phyloP scores from a whole-genome alignment of 2,888 invertebrate species.

The Agrochola macilenta region DNA sequence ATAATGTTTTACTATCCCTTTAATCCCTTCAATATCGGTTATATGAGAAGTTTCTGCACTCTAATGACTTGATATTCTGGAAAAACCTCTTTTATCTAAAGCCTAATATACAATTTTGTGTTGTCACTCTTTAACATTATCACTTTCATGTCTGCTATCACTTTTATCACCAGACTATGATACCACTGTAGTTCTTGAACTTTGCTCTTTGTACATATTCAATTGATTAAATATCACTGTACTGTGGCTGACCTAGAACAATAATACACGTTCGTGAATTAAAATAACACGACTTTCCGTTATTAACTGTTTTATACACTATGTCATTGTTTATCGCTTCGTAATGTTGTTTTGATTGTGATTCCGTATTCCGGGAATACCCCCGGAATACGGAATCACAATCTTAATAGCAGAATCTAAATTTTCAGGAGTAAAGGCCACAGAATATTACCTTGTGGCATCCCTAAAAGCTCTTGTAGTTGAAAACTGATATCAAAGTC shows the following conservation, averaged over 20 bases:
- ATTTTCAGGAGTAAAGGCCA: neutral
- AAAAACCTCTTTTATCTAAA: constrained; percentile 49
- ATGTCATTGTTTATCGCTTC: constrained; percentile 20
- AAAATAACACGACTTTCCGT: constrained; percentile 13
- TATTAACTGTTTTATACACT: constrained; percentile 20
- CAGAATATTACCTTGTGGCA: constrained; percentile 3
- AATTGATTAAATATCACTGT: constrained; percentile 39
- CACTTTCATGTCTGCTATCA: constrained; percentile 42
- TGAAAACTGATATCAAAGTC: neutral
- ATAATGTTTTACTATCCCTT: constrained; percentile 28
- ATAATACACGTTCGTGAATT: constrained; percentile 44
- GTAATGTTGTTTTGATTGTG: neutral
- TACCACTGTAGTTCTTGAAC: constrained; percentile 35
- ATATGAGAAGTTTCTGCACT: constrained; percentile 20
- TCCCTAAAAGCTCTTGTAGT: neutral
- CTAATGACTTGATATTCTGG: constrained; percentile 26
- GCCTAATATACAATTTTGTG: constrained; percentile 31
- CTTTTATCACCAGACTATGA: constrained; percentile 18
- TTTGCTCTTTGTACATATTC: constrained; percentile 32
- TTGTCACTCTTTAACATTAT: constrained; percentile 36
- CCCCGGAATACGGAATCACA: too few relatives aligned
- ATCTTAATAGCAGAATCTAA: neutral
- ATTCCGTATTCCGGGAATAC: constrained; percentile 14
- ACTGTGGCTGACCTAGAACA: constrained; percentile 52
- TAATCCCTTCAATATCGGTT: constrained; percentile 13